Conservation (phyloP, 2,888 invertebrate genomes). For the Fabriciana adippe region DNA sequence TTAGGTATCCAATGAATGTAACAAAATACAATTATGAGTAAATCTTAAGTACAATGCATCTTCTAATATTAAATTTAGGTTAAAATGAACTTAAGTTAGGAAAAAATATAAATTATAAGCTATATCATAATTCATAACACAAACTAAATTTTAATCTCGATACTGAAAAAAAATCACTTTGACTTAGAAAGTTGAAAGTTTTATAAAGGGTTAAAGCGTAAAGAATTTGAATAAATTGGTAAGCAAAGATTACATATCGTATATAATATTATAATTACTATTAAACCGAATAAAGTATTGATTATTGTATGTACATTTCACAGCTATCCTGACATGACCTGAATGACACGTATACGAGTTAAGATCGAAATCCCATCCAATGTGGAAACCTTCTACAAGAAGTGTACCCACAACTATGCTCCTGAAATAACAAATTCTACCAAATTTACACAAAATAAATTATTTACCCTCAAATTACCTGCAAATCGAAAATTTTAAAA, state of each 20-base stretch:
- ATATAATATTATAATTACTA: neutral
- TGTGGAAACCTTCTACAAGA: neutral
- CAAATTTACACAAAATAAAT: neutral
- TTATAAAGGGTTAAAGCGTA: neutral
- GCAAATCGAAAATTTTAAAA: slow-evolving; percentile 1
- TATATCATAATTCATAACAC: no score
- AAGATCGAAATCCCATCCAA: neutral
- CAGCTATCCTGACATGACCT: neutral
- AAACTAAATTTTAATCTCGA: neutral
- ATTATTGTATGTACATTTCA: slow-evolving; percentile 6
- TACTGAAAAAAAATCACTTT: neutral
- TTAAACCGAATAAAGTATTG: slow-evolving; percentile 2
- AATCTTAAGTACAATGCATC: neutral
- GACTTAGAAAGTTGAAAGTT: neutral
- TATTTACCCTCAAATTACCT: neutral
- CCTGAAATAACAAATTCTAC: neutral
- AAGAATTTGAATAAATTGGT: slow-evolving; percentile 6
- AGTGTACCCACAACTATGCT: neutral
- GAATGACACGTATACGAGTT: slow-evolving; percentile 4
- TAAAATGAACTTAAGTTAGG: no score
- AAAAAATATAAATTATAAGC: no score
- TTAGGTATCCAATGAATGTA: neutral
- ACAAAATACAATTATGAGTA: neutral
- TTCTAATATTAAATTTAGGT: no score
- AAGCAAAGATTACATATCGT: neutral